Evolutionary conservation across 2,797 vertebrate genomes (phyloP).

Genomic region (Picus viridis): DNA sequence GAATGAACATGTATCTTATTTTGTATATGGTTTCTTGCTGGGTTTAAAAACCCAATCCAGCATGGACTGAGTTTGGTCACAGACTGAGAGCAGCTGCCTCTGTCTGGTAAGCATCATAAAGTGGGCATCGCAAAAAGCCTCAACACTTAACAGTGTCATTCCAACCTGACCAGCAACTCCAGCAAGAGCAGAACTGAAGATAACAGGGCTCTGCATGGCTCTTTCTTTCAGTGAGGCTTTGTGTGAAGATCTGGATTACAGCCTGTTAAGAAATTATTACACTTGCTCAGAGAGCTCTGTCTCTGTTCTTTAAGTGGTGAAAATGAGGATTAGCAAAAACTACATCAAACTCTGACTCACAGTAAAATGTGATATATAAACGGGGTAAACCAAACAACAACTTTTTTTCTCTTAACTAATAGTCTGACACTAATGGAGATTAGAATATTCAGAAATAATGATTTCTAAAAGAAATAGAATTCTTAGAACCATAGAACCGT

Average conservation of each 20-base stretch:
- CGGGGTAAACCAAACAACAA: not conserved
- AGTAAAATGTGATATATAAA: not conserved
- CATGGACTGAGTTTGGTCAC: rapidly evolving
- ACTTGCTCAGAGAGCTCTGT: not conserved
- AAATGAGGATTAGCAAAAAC: conserved; percentile 14
- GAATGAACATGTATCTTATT: too few species aligned
- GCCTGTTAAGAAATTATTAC: not conserved
- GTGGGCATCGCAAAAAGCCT: not conserved
- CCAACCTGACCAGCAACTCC: not conserved
- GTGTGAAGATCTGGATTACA: not conserved
- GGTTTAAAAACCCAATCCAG: not conserved
- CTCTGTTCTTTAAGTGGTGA: not conserved
- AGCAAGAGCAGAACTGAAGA: not conserved
- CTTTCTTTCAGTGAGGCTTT: not conserved
- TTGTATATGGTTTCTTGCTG: not conserved
- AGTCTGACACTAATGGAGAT: not conserved
- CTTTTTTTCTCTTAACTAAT: not conserved
- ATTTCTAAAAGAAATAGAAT: not conserved
- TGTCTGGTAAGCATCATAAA: rapidly evolving
- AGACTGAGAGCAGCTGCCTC: not conserved
- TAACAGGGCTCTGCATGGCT: not conserved
- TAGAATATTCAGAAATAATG: not conserved
- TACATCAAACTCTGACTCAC: not conserved
- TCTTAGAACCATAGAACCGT: not conserved
- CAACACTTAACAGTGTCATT: not conserved